Percentiles rank a stretch among this genome's conserved stretches.
Evolutionary conservation across 2,888 invertebrate genomes (phyloP).

Genomic region (Apodemia zela): DNA sequence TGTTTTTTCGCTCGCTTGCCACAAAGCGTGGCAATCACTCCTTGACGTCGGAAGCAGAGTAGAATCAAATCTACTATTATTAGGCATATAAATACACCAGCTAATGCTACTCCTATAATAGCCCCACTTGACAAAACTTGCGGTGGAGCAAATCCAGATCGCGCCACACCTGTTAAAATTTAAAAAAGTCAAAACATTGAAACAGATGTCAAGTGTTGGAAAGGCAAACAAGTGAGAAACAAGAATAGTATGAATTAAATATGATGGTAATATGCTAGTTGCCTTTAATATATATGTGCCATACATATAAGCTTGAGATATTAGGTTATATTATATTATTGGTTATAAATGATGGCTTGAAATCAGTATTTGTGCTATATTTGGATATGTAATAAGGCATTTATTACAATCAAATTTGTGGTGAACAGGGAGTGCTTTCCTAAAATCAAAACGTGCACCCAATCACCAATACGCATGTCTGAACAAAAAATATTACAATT

Average conservation of each 20-base stretch:
- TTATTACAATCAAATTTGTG: conserved; percentile 59
- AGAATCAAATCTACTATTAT: conserved; percentile 93
- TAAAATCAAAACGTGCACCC: conserved; percentile 71
- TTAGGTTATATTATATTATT: background rate
- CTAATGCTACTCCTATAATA: conserved; percentile 92
- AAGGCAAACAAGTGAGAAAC: conserved; percentile 1
- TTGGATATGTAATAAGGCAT: conserved; percentile 36
- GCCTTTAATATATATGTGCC: background rate
- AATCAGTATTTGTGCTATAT: background rate
- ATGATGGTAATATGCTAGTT: conserved; percentile 9
- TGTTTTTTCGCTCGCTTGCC: conserved; percentile 84
- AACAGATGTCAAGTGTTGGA: background rate
- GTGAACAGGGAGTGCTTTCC: conserved; percentile 74
- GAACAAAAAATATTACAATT: conserved; percentile 25
- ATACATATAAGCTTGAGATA: conserved; percentile 1
- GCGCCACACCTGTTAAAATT: conserved; percentile 64
- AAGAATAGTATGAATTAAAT: conserved; percentile 6
- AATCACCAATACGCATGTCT: conserved; percentile 56
- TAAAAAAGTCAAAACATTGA: conserved; percentile 33
- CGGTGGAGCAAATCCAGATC: conserved; percentile 68
- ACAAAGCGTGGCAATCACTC: conserved; percentile 85
- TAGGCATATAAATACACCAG: conserved; percentile 88
- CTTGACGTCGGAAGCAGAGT: conserved; percentile 83
- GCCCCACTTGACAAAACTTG: conserved; percentile 85
- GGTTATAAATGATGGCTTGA: background rate